phyloP scores from a whole-genome alignment of 2,888 invertebrate species.

The Perizoma affinitatum region DNA sequence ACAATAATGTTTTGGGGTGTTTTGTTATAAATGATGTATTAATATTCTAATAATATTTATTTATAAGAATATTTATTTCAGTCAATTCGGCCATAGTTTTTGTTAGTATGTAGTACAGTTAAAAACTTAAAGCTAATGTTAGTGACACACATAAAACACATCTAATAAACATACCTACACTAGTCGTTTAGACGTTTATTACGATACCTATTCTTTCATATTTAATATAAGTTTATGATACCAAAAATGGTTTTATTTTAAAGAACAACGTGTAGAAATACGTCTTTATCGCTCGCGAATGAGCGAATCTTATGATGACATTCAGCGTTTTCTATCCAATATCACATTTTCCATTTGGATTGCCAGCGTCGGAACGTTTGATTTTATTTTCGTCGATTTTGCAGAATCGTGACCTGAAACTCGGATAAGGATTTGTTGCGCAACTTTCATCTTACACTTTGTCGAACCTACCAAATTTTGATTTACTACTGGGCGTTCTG shows the following conservation, averaged over 20 bases:
- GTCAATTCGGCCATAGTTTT: too few species aligned
- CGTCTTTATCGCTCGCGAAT: conserved; percentile 38
- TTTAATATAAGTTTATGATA: conserved; percentile 11
- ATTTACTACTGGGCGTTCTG: conserved; percentile 41
- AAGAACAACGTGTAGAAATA: conserved; percentile 27
- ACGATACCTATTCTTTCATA: not conserved
- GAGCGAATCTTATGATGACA: conserved; percentile 60
- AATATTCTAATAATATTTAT: too few species aligned
- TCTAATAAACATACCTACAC: too few species aligned
- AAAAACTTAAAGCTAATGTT: too few species aligned
- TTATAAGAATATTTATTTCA: too few species aligned
- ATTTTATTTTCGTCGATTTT: conserved; percentile 76
- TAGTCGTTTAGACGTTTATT: not conserved
- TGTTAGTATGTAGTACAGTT: too few species aligned
- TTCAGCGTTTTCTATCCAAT: conserved; percentile 60
- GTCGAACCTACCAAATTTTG: conserved; percentile 53
- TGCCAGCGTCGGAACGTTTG: conserved; percentile 65
- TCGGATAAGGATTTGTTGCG: conserved; percentile 66
- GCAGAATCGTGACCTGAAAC: conserved; percentile 73
- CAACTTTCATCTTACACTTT: conserved; percentile 62
- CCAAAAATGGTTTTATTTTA: conserved; percentile 14
- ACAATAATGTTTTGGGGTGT: too few species aligned
- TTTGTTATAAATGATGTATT: too few species aligned
- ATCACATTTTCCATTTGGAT: conserved; percentile 67
- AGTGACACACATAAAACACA: too few species aligned